Base-by-base conservation (phyloP, 1,140 invertebrate species). In the Tetraneura akinire region DNA sequence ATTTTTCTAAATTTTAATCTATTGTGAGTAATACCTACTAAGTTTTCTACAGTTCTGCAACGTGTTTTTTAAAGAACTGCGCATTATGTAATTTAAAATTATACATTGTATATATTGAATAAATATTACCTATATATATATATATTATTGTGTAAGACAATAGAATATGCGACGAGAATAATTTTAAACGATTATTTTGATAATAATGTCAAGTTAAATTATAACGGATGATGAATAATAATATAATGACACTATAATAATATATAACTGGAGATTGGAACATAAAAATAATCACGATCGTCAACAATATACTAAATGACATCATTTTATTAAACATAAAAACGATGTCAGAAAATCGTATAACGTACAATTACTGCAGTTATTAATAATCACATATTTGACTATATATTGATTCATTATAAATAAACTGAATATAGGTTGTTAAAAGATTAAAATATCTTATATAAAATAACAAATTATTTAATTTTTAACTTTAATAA, bases 91-190 rank as follows among this genome's bases (percentile, higher is more conserved):
- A 51, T 51, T 51, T 9, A 71, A 71, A 71, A 29, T 9, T 71
- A 71, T 71, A n/a, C 26, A 51, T 23, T 8, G 26, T 29, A 71
- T 29, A 71, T 9, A 29, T 71, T 29, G 47, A 71, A 71, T 32
- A 51, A 26, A 51, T 71, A 71, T 71, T 49, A n/a, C n/a, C n/a
- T n/a, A n/a, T n/a, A n/a, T n/a, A n/a, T n/a, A n/a, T n/a, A n/a
- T 51, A 13, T n/a, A 5, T n/a, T 42, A 23, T 42, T 51, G 68
- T 71, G 68, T 29, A 71, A 71, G 68, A 71, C 68, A 71, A 71
- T 29, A 49, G 47, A 4, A 29, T n/a, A 71, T 45, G 68, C 18
- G 68, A 71, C 47, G 18, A 51, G 68, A 51, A 71, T 71, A 51
- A 10, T 29, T 51, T 71, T 18, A 5, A 23, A 71, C 26, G 16